Percentiles rank a stretch among this genome's conserved stretches.
Evolutionary conservation across 2,888 invertebrate genomes (phyloP).

Genomic region (Meandrusa payeni): DNA sequence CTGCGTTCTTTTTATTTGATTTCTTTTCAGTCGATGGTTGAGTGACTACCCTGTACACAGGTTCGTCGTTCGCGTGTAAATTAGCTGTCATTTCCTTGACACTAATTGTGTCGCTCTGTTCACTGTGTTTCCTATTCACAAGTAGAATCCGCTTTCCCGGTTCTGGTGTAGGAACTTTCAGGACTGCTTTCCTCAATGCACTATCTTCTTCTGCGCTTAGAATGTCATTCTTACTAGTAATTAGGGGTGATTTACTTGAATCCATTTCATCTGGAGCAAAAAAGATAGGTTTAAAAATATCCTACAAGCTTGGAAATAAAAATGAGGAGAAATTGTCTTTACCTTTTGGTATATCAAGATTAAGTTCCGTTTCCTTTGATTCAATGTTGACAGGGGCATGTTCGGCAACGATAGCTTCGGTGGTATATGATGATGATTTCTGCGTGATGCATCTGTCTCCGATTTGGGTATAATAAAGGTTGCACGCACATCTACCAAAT

Average conservation of each 20-base stretch:
- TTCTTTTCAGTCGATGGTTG: conserved; percentile 69
- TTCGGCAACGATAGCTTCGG: conserved; percentile 66
- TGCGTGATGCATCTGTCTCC: conserved; percentile 83
- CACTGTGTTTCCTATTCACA: conserved; percentile 63
- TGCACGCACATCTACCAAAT: conserved; percentile 93
- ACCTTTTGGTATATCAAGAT: too few species aligned
- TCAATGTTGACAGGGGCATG: conserved; percentile 45
- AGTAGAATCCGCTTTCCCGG: conserved; percentile 54
- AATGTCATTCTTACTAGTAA: conserved; percentile 61
- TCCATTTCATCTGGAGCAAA: conserved; percentile 47
- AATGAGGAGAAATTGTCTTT: conserved; percentile 2
- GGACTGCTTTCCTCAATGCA: conserved; percentile 65
- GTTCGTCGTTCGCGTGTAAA: conserved; percentile 72
- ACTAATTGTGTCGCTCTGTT: conserved; percentile 62
- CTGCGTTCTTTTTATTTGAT: conserved; percentile 56
- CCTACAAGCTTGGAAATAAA: conserved; percentile 33
- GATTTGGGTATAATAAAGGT: conserved; percentile 82
- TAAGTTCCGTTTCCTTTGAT: too few species aligned
- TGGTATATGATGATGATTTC: conserved; percentile 50
- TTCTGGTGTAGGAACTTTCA: conserved; percentile 63
- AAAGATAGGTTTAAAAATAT: conserved; percentile 41
- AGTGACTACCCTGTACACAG: conserved; percentile 71
- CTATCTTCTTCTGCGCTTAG: conserved; percentile 64
- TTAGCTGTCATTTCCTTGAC: conserved; percentile 70
- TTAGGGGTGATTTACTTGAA: conserved; percentile 60